Conservation (phyloP, 2,888 invertebrate species). For the Heliconius aoede region DNA sequence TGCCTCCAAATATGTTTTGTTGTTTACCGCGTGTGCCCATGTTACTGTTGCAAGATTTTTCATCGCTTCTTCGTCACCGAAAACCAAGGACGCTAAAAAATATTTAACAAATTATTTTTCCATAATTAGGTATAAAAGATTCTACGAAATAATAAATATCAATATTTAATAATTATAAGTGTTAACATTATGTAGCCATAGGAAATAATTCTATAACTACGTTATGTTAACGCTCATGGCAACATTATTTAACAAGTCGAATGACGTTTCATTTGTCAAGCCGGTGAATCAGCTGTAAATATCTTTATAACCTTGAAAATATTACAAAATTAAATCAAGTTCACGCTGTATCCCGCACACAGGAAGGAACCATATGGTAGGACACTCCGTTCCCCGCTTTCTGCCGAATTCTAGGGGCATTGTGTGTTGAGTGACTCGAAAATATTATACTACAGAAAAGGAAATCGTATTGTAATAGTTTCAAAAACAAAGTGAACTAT, state of each 20-base stretch:
- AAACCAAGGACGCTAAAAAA: constrained; percentile 64
- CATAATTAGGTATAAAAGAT: background rate
- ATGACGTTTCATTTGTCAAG: constrained; percentile 9
- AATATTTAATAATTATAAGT: background rate
- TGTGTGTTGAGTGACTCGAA: no score
- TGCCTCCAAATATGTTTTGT: constrained; percentile 83
- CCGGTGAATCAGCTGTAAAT: constrained; percentile 26
- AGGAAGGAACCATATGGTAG: no score
- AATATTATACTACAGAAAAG: no score
- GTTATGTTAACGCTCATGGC: background rate
- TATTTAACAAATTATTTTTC: constrained; percentile 32
- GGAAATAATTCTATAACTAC: background rate
- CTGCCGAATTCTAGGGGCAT: no score
- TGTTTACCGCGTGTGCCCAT: constrained; percentile 95
- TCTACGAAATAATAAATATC: background rate
- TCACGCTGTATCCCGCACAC: no score
- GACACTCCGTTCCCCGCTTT: no score
- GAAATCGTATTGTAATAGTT: background rate
- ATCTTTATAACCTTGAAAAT: background rate
- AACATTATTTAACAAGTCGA: constrained; percentile 17
- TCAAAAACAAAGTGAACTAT: background rate
- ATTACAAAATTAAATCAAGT: no score
- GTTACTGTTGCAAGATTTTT: constrained; percentile 88
- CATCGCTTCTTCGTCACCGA: constrained; percentile 72
- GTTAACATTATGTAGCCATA: no score